Conservation (phyloP, 37 sponge, comb jelly and placozoan genomes). For the Agelas oroides region DNA sequence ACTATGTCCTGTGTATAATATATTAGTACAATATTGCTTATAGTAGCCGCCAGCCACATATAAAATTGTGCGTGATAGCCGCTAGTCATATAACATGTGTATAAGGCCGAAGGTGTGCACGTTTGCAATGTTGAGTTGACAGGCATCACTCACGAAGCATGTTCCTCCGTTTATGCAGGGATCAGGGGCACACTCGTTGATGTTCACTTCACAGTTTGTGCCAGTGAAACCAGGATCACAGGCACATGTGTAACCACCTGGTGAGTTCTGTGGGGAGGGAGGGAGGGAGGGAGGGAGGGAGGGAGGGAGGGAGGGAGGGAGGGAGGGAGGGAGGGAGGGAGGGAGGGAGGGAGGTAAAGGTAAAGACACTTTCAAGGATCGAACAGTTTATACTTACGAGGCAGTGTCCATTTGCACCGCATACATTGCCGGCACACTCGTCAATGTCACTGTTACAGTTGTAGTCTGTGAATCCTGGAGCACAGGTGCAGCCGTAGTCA, state of each 20-base stretch:
- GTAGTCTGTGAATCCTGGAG: not conserved
- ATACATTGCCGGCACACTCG: not conserved
- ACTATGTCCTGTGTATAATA: not conserved
- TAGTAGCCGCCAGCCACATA: no score
- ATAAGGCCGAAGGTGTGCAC: no score
- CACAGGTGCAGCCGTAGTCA: constrained; percentile 7
- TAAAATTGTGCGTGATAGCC: no score
- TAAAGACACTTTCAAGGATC: no score
- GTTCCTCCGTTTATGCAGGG: constrained; percentile 62
- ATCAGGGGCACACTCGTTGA: constrained; percentile 17
- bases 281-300: no score
- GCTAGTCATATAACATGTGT: no score
- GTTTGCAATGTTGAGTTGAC: no score
- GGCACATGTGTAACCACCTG: constrained; percentile 14
- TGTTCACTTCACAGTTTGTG: constrained; percentile 30
- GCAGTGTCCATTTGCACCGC: not conserved
- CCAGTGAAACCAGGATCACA: constrained; percentile 70
- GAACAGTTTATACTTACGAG: not conserved
- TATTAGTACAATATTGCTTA: no score
- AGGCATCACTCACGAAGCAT: no score
- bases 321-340: no score
- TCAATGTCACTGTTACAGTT: constrained; percentile 4
- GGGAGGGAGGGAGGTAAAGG: no score
- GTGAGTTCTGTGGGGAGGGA: not conserved
- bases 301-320: no score